Conservation (phyloP, 2,797 vertebrate genomes). For the Borostomias antarcticus region DNA sequence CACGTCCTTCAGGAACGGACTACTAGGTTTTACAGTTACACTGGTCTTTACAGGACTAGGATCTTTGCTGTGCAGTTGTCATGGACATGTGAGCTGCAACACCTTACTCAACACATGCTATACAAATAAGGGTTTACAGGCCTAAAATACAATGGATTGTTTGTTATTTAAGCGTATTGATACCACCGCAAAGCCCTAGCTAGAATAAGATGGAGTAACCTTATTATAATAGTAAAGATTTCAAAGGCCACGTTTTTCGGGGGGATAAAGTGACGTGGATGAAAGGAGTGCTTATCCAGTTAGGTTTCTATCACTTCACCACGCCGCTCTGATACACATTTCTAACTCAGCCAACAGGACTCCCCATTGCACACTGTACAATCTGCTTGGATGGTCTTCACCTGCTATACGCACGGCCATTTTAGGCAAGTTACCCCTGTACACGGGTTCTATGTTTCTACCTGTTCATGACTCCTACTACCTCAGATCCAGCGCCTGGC, state of each 20-base stretch:
- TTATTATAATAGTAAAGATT: slow-evolving; percentile 28
- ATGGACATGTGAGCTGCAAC: background rate
- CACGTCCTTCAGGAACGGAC: background rate
- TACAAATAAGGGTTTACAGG: slow-evolving; percentile 19
- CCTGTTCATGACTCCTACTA: too few species aligned
- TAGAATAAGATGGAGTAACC: slow-evolving; percentile 18
- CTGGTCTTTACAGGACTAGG: too few species aligned
- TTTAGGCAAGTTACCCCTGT: too few species aligned
- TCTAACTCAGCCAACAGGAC: too few species aligned
- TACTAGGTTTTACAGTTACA: background rate
- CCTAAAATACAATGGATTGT: slow-evolving; percentile 24
- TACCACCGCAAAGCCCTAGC: slow-evolving; percentile 16
- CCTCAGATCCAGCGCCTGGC: too few species aligned
- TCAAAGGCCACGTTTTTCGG: background rate
- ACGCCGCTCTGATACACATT: too few species aligned
- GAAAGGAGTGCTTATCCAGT: too few species aligned
- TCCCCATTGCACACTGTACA: too few species aligned
- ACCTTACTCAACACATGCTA: slow-evolving; percentile 7
- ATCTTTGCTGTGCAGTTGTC: background rate
- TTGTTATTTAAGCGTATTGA: slow-evolving; percentile 28
- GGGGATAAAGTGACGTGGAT: too few species aligned
- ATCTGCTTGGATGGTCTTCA: too few species aligned
- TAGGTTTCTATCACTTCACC: background rate
- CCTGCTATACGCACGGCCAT: too few species aligned
- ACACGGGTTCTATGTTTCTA: too few species aligned